Percentiles rank a stretch among this genome's conserved stretches.
These are phyloP conservation scores for Hirtodrosophila confusa DNA, from an alignment of 2,888 invertebrate genomes.

Conservation along the genomic window DNA sequence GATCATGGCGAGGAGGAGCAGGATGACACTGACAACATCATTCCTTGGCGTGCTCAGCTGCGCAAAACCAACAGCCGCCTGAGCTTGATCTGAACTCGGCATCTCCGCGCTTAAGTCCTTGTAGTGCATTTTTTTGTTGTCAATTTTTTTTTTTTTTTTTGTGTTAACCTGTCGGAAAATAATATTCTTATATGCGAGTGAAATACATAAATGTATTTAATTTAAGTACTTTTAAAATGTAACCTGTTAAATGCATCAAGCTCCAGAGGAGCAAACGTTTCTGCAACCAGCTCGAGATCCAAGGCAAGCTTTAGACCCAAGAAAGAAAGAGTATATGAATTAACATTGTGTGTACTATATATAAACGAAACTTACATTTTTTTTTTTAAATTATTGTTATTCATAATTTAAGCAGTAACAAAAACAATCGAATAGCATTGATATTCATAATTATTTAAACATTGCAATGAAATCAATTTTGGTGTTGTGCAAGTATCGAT, in stretches of 20 bases:
- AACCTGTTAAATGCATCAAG: constrained; percentile 8
- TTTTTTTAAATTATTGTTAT: constrained; percentile 44
- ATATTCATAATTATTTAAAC: constrained; percentile 42
- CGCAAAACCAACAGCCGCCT: constrained; percentile 96
- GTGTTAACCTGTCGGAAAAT: constrained; percentile 13
- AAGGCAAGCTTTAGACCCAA: constrained; percentile 49
- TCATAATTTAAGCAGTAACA: constrained; percentile 32
- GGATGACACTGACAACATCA: constrained; percentile 89
- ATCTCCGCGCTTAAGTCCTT: constrained; percentile 23
- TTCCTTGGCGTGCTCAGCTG: constrained; percentile 95
- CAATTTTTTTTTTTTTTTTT: constrained; percentile 7
- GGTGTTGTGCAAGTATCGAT: constrained; percentile 49
- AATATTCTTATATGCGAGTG: constrained; percentile 23
- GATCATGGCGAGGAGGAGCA: constrained; percentile 84
- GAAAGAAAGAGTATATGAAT: constrained; percentile 23
- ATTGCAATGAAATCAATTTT: constrained; percentile 27
- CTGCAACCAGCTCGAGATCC: constrained; percentile 21
- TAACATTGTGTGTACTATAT: constrained; percentile 53
- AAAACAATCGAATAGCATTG: constrained; percentile 12
- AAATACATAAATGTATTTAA: constrained; percentile 22
- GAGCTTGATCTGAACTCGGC: constrained; percentile 88
- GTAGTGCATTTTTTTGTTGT: constrained; percentile 64
- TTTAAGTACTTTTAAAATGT: constrained; percentile 29
- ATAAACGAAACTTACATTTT: constrained; percentile 23
- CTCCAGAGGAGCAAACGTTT: constrained; percentile 9